These are phyloP conservation scores for Leptinotarsa tumamoca DNA, from an alignment of 2,888 invertebrate species.

Conservation along the genomic window DNA sequence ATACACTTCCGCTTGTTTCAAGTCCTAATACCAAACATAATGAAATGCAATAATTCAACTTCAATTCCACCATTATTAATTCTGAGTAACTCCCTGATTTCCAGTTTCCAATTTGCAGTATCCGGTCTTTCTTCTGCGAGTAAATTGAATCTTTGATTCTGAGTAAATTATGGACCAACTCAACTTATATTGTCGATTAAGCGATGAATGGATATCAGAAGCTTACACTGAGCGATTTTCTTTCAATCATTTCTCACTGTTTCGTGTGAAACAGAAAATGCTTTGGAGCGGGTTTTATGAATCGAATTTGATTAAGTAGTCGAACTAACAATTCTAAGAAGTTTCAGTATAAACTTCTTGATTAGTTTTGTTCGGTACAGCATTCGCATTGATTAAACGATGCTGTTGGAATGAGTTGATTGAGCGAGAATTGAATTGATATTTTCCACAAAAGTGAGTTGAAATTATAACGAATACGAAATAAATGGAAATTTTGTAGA, in stretches of 20 bases:
- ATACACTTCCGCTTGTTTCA: not conserved
- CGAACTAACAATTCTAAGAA: conserved; percentile 28
- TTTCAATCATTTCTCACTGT: conserved; percentile 19
- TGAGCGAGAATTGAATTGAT: not conserved
- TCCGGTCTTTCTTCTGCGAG: not conserved
- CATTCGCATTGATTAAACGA: conserved; percentile 23
- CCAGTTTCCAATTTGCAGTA: conserved; percentile 7
- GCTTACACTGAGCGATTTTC: conserved; percentile 21
- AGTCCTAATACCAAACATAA: not conserved
- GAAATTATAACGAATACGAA: not conserved
- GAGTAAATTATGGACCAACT: conserved; percentile 9
- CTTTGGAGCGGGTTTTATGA: conserved; percentile 25
- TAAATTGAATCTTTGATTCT: not conserved
- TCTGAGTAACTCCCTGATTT: conserved; percentile 3
- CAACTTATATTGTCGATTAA: conserved; percentile 16
- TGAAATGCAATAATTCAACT: not conserved
- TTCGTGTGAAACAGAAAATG: conserved; percentile 18
- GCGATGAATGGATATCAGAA: conserved; percentile 5
- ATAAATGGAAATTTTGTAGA: too few species aligned
- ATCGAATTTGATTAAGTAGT: conserved; percentile 29
- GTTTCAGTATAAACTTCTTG: conserved; percentile 27
- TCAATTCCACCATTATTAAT: not conserved
- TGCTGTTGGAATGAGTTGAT: conserved; percentile 20
- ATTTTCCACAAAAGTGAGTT: not conserved
- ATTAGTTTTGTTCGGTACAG: conserved; percentile 24